These are phyloP conservation scores for Myotis yumanensis DNA, from an alignment of 2,113 vertebrate genomes.

Conservation along the genomic window DNA sequence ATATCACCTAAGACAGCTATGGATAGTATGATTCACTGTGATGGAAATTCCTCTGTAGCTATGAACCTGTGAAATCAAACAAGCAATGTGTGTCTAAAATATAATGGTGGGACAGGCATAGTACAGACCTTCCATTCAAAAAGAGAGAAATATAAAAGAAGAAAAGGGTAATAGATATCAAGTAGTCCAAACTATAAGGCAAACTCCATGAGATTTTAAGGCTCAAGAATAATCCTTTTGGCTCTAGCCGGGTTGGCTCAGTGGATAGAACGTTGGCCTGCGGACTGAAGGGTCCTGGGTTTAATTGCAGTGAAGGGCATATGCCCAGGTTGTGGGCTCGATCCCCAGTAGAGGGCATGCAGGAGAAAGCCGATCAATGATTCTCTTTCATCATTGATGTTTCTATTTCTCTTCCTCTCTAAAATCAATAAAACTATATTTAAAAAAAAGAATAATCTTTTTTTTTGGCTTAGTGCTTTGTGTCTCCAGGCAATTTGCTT, in stretches of 20 bases:
- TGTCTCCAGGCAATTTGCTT: background rate
- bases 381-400: no score
- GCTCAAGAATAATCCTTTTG: background rate
- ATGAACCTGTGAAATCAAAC: background rate
- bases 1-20: background rate
- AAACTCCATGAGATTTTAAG: background rate
- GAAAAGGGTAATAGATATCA: background rate
- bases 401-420: no score
- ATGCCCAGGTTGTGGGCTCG: no score
- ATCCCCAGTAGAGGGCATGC: no score
- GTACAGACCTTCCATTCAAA: background rate
- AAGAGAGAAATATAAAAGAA: background rate
- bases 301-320: no score
- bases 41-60: background rate
- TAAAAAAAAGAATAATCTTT: background rate
- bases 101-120: background rate
- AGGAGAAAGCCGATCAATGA: no score
- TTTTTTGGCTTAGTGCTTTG: background rate
- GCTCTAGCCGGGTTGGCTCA: no score
- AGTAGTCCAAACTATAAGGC: background rate
- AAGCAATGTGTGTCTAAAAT: background rate
- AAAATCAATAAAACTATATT: no score
- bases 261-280: no score
- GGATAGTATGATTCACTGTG: background rate
- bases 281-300: no score